phyloP scores from a whole-genome alignment of 2,888 invertebrate genomes.

The Cosmia pyralina region DNA sequence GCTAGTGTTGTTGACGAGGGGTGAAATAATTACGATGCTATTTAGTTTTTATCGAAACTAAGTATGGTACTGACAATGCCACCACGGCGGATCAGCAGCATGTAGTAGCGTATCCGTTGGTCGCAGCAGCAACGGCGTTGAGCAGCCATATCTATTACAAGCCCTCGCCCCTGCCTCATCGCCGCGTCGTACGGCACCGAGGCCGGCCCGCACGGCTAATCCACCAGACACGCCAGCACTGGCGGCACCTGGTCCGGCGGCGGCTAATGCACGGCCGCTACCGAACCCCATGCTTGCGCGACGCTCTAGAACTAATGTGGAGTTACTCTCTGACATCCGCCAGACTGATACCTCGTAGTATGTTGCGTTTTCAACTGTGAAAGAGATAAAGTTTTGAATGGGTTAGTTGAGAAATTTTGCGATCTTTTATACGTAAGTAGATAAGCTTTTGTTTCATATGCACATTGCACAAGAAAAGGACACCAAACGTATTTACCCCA shows the following conservation, averaged over 20 bases:
- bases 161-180: slow-evolving; percentile 86
- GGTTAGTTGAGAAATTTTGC: no score
- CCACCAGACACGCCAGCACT: slow-evolving; percentile 67
- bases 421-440: no score
- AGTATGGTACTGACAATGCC: slow-evolving; percentile 78
- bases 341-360: slow-evolving; percentile 87
- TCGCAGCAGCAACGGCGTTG: slow-evolving; percentile 78
- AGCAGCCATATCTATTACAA: slow-evolving; percentile 86
- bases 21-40: no score
- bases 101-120: slow-evolving; percentile 82
- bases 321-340: slow-evolving; percentile 84
- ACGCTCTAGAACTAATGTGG: slow-evolving; percentile 81
- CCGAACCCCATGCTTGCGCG: slow-evolving; percentile 84
- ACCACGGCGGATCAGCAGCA: slow-evolving; percentile 84
- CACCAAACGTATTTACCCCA: no score
- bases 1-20: neutral
- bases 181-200: slow-evolving; percentile 77
- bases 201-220: slow-evolving; percentile 73
- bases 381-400: neutral
- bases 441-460: no score
- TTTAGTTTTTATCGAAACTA: no score
- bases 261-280: slow-evolving; percentile 78
- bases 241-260: slow-evolving; percentile 62
- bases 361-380: slow-evolving; percentile 86
- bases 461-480: no score